Base-by-base conservation (phyloP, 2,797 vertebrate genomes). In the Crenichthys baileyi region DNA sequence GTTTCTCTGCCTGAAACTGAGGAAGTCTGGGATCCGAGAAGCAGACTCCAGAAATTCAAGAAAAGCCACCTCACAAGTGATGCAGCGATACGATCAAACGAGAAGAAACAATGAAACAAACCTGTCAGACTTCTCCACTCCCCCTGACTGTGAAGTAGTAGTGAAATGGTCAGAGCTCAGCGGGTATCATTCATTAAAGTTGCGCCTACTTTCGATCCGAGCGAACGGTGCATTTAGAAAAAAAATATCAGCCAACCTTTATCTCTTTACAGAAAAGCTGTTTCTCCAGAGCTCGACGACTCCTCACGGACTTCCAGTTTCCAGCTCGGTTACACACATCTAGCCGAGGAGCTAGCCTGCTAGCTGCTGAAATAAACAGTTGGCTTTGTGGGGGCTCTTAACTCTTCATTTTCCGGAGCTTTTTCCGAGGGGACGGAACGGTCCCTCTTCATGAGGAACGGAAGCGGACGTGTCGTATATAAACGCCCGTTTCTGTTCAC, bases 301-400 rank as follows among this genome's bases (percentile, higher is more conserved):
- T 82, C 86, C 93, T 71, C 82, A 82, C 81, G 85, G 84, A 84
- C 87, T 91, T 84, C 89, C 85, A 81, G 84, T 90, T 75, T 88
- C 82, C 83, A 83, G 89, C 92, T 92, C 88, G 22, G 67, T 70
- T 81, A 56, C 51, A 77, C 90, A 87, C 85, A 82, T 89, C 29
- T 94, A 93, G 94, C 93, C 91, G 41, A 26, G 8, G 41, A 83
- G 94, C 90, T 95, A 95, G 94, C 94, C 93, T 91, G 94, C 92
- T 95, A 96, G 95, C 95, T 89, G 83, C 88, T 65, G 84, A 70
- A 90, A 95, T 93, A 94, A 95, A 94, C 94, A 94, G 86, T 95
- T 94, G 88, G 76, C 93, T 70, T 70, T 70, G 87, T 92, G 83
- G 92, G 90, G 89, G 82, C 63, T 92, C 89, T 92, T 91, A 95